Evolutionary conservation across 2,797 vertebrate species (phyloP).

Genomic region (Petrocephalus schoutedeni): DNA sequence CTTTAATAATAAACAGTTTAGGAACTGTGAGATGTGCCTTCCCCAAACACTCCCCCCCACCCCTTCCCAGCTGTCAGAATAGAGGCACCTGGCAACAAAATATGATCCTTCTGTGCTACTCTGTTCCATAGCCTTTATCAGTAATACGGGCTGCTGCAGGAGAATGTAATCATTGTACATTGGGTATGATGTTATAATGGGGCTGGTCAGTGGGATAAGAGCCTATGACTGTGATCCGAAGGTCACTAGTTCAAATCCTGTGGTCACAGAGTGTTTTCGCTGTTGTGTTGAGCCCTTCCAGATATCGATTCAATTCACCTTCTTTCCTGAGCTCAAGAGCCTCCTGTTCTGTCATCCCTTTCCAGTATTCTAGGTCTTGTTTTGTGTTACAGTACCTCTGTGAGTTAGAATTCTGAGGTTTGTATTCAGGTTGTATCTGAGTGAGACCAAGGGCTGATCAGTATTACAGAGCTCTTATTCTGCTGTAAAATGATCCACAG

Average conservation of each 20-base stretch:
- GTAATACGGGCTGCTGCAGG: constrained; percentile 34
- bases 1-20: constrained; percentile 38
- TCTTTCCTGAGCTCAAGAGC: background rate
- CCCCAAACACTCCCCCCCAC: constrained; percentile 28
- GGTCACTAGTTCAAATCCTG: background rate
- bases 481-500: background rate
- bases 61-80: constrained; percentile 43
- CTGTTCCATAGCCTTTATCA: constrained; percentile 34
- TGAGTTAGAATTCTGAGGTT: background rate
- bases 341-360: background rate
- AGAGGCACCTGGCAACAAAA: constrained; percentile 37
- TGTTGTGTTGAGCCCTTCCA: background rate
- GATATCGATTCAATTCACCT: background rate
- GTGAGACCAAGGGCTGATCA: background rate
- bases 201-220: background rate
- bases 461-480: background rate
- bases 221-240: background rate
- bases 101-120: constrained; percentile 37
- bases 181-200: constrained; percentile 28
- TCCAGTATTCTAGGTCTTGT: background rate
- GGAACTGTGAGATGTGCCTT: constrained; percentile 21
- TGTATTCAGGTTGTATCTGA: background rate
- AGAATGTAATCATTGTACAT: constrained; percentile 44
- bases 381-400: background rate
- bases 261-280: background rate